Base-by-base conservation (phyloP, 2,797 vertebrate genomes). In the Sitta carolinensis region DNA sequence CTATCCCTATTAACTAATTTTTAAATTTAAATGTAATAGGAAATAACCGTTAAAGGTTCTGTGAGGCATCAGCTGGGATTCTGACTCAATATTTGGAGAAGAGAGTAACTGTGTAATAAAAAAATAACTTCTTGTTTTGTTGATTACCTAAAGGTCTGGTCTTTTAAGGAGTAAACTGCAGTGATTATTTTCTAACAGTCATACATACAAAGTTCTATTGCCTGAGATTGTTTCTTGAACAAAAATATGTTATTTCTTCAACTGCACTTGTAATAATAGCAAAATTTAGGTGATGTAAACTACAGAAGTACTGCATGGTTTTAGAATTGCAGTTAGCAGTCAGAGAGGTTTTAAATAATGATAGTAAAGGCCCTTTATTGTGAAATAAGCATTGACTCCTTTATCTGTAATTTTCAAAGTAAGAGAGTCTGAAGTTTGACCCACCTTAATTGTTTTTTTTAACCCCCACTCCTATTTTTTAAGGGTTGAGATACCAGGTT, bases 1-100 rank as follows among this genome's bases (percentile, higher is more conserved):
- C 95, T 98, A 93, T 95, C 70, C 70, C 43, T 93, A 61, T 70
- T 97, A 95, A 75, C 84, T 87, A 23, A 77, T 93, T 95, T 97
- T 96, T 82, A 36, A 93, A 95, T 73, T 93, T 91, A 59, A 68
- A 92, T 90, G 75, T 97, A 98, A 97, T 98, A 97, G 95, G 97
- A 97, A 98, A 96, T 93, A 95, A 93, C 47, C 96, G 82, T 87
- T 95, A 66, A 75, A 84, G 14, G 38, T 89, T 72, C 83, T 94
- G 78, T 91, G 95, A 96, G 90, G 89, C 67, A 79, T 93, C 73
- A 11, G 5, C 61, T 91, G 91, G 91, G 94, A 90, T 97, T 85
- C 42, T 97, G 97, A 97, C 84, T 96, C 72, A 87, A 0, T 88
- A 62, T 66, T 87, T 89, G 68, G 58, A 86, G 43, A 29, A 52